Base-by-base conservation (phyloP, 2,797 vertebrate species). In the Microcaecilia unicolor region DNA sequence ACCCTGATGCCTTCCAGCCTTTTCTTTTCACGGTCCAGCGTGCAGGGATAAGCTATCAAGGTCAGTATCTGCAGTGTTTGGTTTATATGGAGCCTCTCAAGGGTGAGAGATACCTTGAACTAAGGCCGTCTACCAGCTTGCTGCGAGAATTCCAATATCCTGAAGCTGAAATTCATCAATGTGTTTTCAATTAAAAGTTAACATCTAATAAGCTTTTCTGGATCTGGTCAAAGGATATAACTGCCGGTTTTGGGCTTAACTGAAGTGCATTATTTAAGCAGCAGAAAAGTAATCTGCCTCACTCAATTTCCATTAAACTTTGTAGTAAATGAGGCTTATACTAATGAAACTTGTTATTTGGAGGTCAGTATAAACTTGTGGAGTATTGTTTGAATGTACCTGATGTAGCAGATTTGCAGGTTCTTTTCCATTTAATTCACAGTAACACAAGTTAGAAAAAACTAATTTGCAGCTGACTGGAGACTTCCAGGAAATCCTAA, bases 241-340 rank as follows among this genome's bases (percentile, higher is more conserved):
- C 37, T 49, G 5, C 28, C 50, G 28, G 8, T 14, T 51, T 15
- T 18, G 33, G 10, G 18, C 48, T 53, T 34, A 51, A 39, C 32
- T 49, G 25, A 41, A 56, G 46, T 50, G 28, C 34, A 40, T 34
- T 61, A 38, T 52, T 62, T 44, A 58, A 30, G 9, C 46, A 22
- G 21, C 15, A 25, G 25, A 61, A 56, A 37, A 21, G 13, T 38
- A 36, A 44, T 60, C 16, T 40, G 9, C 16, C 15, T 25, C 31
- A 29, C 39, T 49, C 1, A 31, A 39, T 30, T 10, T 2, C 2
- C 15, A 3, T 38, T 51, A 31, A 55, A 53, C 26, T 25, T 51
- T 25, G 13, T 0, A 7, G 17, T 44, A 50, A 63, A 58, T 64
- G 35, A 51, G 31, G 28, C 25, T 56, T 58, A 2, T 45, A 61